Percentiles rank a stretch among this genome's conserved stretches.
phyloP scores from a whole-genome alignment of 2,888 invertebrate genomes.

The Eurytoma adleriae region DNA sequence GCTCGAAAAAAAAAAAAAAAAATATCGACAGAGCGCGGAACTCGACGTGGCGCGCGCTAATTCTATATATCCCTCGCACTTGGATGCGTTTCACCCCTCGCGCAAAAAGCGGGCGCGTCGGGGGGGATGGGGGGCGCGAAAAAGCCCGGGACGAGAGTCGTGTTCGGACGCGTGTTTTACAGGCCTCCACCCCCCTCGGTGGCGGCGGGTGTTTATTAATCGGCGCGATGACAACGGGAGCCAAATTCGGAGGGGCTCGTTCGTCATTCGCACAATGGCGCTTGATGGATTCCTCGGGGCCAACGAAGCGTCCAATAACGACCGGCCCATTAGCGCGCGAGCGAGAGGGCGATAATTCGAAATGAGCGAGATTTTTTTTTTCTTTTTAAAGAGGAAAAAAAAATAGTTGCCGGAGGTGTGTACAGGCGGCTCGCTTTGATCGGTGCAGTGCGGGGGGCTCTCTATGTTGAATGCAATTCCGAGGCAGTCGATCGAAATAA shows the following conservation, averaged over 20 bases:
- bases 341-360: constrained; percentile 7
- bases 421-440: no score
- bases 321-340: constrained; percentile 10
- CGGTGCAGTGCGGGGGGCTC: no score
- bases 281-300: constrained; percentile 41
- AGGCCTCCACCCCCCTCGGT: not conserved
- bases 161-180: constrained; percentile 42
- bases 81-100: constrained; percentile 13
- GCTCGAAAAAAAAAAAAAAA: no score
- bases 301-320: constrained; percentile 31
- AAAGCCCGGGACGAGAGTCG: not conserved
- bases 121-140: not conserved
- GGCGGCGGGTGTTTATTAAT: constrained; percentile 59
- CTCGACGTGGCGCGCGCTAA: constrained; percentile 33
- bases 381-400: no score
- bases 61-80: constrained; percentile 40
- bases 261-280: constrained; percentile 26
- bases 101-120: not conserved
- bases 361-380: not conserved
- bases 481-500: no score
- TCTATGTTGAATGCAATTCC: no score
- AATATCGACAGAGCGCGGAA: constrained; percentile 1
- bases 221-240: constrained; percentile 53
- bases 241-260: constrained; percentile 25
- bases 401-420: no score